Base-by-base conservation (phyloP, 1,140 invertebrate species). In the Lepidurus couesii region DNA sequence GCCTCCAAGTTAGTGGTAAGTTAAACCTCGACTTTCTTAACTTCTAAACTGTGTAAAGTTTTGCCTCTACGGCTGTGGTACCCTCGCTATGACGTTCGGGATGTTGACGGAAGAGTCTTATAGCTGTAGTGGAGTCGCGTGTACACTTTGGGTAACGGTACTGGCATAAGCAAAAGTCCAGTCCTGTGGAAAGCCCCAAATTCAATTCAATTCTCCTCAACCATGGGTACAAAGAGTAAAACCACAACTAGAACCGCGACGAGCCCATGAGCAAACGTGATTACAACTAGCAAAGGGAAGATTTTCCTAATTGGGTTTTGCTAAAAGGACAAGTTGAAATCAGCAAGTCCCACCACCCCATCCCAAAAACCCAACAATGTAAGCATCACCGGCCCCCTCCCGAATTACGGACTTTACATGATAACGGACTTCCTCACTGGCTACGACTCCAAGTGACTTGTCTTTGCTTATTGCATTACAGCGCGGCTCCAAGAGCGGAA, bases 401-500 rank as follows among this genome's bases (percentile, higher is more conserved):
- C 53, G n/a, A 65, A 65, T 65, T 65, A 65, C 53, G 53, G 53
- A 65, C 53, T 65, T 65, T 65, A 21, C 53, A 65, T 65, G 53
- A 65, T 65, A 65, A 65, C 16, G 53, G 53, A 65, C 13, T 65
- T 65, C 21, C n/a, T 65, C 53, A 34, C 34, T 34, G 34, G 3
- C 53, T 21, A 65, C 53, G 16, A 16, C 45, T 16, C 10, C 16
- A 47, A 16, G 10, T 16, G 45, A 11, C 4, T 21, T 65, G 53
- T 65, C 13, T 13, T 16, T 65, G 16, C 53, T 65, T 65, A 65
- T 65, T 65, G n/a, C 53, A 16, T 65, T 65, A 65, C 53, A 21
- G 7, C 6, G 16, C 53, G 16, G 53, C 16, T 21, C 21, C 6
- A 9, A 65, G 53, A 7, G 53, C 34, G 21, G 21, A 65, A 65